These are phyloP conservation scores for Cephus pygmeus DNA, from an alignment of 2,888 invertebrate species.

Conservation along the genomic window DNA sequence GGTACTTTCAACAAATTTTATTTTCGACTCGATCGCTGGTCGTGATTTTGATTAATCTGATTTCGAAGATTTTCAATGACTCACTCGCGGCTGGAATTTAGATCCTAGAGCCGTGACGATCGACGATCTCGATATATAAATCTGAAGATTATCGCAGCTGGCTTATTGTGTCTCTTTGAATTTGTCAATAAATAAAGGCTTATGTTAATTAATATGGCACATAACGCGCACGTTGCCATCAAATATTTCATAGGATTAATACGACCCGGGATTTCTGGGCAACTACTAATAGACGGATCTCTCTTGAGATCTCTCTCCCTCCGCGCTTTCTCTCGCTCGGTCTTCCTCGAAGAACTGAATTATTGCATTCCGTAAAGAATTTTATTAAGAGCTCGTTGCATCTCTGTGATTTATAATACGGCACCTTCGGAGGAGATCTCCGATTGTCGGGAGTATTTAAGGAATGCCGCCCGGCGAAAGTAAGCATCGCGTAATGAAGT, in stretches of 20 bases:
- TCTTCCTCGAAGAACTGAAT: constrained; percentile 29
- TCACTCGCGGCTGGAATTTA: neutral
- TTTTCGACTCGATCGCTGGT: neutral
- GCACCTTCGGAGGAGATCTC: constrained; percentile 26
- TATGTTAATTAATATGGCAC: constrained; percentile 42
- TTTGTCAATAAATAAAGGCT: constrained; percentile 47
- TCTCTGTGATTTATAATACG: constrained; percentile 36
- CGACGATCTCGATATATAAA: neutral
- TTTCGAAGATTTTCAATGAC: neutral
- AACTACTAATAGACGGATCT: constrained; percentile 25
- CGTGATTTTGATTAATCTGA: neutral
- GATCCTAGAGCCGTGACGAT: neutral
- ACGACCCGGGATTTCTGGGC: constrained; percentile 22
- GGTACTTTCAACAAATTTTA: neutral
- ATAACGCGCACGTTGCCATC: constrained; percentile 22
- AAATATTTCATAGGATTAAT: constrained; percentile 49
- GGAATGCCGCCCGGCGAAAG: constrained; percentile 29
- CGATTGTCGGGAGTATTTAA: constrained; percentile 30
- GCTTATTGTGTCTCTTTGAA: constrained; percentile 33
- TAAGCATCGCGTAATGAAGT: neutral
- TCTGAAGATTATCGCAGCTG: constrained; percentile 33
- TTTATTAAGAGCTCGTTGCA: constrained; percentile 36
- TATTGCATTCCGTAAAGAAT: constrained; percentile 35
- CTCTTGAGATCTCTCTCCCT: constrained; percentile 5
- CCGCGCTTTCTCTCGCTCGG: neutral